Conservation (phyloP, 2,888 invertebrate genomes). For the Ormyrus rosae region DNA sequence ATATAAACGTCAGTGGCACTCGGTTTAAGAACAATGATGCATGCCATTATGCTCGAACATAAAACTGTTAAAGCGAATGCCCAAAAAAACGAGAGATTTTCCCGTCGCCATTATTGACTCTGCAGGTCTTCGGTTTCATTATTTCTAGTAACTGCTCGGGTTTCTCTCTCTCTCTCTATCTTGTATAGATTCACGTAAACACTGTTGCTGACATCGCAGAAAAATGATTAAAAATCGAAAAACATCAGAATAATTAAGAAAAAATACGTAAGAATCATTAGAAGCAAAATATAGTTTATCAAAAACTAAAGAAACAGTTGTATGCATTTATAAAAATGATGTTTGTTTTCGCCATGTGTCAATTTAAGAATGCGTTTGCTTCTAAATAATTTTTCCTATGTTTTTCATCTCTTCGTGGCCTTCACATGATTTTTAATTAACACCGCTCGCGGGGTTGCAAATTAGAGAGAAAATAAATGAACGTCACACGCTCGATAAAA, state of each 20-base stretch:
- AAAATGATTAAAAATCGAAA: conserved; percentile 22
- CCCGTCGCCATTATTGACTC: conserved; percentile 19
- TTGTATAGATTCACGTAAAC: conserved; percentile 35
- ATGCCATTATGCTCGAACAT: conserved; percentile 33
- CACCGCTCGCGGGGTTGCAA: conserved; percentile 28
- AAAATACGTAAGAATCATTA: background rate
- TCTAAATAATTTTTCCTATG: conserved; percentile 13
- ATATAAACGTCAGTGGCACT: conserved; percentile 45
- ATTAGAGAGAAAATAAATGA: conserved; percentile 53
- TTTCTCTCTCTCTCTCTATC: conserved; percentile 44
- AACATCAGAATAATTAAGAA: conserved; percentile 11
- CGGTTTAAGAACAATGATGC: conserved; percentile 37
- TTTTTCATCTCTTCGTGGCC: conserved; percentile 22
- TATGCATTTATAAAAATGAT: conserved; percentile 37
- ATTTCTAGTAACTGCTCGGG: conserved; percentile 41
- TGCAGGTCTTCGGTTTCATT: conserved; percentile 45
- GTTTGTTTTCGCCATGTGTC: conserved; percentile 28
- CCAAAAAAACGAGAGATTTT: conserved; percentile 47
- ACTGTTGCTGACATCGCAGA: conserved; percentile 36
- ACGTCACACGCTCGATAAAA: conserved; percentile 53
- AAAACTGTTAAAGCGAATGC: conserved; percentile 47
- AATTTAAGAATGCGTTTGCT: conserved; percentile 39
- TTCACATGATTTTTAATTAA: conserved; percentile 34
- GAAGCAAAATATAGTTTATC: conserved; percentile 34
- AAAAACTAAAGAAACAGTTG: conserved; percentile 36